phyloP scores from a whole-genome alignment of 2,888 invertebrate genomes.

The Hydriomena furcata region DNA sequence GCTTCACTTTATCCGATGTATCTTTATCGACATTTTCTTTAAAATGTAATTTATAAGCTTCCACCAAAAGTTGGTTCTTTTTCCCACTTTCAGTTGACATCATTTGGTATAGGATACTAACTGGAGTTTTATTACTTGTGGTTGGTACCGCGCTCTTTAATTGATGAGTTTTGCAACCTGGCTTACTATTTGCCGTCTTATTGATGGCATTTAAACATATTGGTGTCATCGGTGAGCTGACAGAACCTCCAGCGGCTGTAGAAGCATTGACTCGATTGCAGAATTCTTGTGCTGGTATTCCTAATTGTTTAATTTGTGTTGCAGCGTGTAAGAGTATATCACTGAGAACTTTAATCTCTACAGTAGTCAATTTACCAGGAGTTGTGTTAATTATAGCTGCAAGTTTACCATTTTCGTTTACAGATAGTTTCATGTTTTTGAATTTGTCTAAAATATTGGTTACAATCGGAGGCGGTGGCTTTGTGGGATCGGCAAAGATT shows the following conservation, averaged over 20 bases:
- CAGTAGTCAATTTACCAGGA: conserved; percentile 31
- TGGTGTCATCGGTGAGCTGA: background rate
- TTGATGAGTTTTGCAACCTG: conserved; percentile 1
- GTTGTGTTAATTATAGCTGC: conserved; percentile 28
- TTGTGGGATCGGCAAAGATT: background rate
- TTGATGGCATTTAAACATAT: too few species aligned
- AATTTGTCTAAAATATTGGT: conserved; percentile 11
- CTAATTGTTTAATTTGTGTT: conserved; percentile 32
- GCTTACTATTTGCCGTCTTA: background rate
- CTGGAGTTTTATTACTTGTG: background rate
- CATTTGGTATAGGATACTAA: conserved; percentile 5
- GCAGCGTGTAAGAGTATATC: conserved; percentile 39
- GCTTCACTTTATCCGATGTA: too few species aligned
- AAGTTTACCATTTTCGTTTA: conserved; percentile 19
- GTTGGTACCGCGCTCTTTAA: background rate
- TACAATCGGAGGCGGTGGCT: background rate
- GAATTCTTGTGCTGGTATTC: conserved; percentile 26
- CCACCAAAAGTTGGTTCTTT: conserved; percentile 9
- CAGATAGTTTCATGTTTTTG: conserved; percentile 17
- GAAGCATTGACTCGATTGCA: conserved; percentile 22
- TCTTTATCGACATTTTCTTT: background rate
- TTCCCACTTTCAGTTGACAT: conserved; percentile 12
- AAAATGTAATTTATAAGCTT: conserved; percentile 9
- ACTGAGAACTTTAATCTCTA: conserved; percentile 41
- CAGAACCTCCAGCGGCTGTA: background rate